These are phyloP conservation scores for Xyliphius kryptos DNA, from an alignment of 2,113 vertebrate genomes.

Conservation along the genomic window DNA sequence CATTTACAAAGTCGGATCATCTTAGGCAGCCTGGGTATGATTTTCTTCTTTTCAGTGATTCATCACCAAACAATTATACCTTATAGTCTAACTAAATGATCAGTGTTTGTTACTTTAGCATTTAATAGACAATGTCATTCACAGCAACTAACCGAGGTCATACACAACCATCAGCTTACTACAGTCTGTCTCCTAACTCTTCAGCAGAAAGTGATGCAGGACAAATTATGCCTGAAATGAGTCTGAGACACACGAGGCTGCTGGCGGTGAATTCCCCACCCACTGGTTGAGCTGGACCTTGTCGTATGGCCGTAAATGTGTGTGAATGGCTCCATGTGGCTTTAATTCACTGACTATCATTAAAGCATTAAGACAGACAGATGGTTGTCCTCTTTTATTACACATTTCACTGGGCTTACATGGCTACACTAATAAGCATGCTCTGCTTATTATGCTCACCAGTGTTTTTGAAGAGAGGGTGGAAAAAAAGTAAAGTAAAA, in stretches of 20 bases:
- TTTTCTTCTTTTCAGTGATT: too few relatives aligned
- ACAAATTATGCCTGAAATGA: conserved; percentile 40
- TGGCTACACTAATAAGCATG: not conserved
- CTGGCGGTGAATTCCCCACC: conserved; percentile 11
- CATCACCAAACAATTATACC: too few relatives aligned
- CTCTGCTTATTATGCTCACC: too few relatives aligned
- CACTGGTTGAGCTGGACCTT: conserved; percentile 22
- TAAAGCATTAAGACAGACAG: conserved; percentile 30
- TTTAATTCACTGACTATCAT: conserved; percentile 24
- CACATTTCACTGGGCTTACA: conserved; percentile 16
- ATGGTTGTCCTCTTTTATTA: conserved; percentile 41
- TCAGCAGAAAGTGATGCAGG: conserved; percentile 27
- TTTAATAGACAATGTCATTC: too few relatives aligned
- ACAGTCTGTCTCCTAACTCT: conserved; percentile 39
- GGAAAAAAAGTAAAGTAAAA: too few relatives aligned
- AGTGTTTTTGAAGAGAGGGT: too few relatives aligned
- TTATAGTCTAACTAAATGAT: too few relatives aligned
- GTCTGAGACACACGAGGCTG: conserved; percentile 23
- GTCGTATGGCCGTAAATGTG: conserved; percentile 31
- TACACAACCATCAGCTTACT: conserved; percentile 42
- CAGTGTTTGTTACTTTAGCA: not conserved
- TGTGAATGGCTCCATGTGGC: conserved; percentile 26
- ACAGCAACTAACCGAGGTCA: too few relatives aligned
- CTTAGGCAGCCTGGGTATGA: too few relatives aligned
- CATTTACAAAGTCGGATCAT: too few relatives aligned